These are phyloP conservation scores for Andinoacara biseriatus DNA, from an alignment of 2,113 vertebrate genomes.

Conservation along the genomic window DNA sequence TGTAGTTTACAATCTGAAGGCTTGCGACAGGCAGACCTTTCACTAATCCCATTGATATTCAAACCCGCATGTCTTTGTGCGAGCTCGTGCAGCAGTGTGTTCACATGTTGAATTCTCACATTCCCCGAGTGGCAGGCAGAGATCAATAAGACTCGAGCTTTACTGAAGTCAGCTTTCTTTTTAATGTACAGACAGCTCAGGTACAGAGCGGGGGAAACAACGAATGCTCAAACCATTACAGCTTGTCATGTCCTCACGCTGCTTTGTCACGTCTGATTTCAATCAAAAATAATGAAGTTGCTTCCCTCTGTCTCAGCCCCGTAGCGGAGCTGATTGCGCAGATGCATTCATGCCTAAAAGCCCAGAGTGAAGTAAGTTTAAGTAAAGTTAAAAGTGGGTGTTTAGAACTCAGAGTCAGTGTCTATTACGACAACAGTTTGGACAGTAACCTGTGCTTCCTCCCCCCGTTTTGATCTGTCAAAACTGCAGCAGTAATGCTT, in stretches of 20 bases:
- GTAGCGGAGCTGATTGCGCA: not conserved
- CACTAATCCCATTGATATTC: conserved; percentile 63
- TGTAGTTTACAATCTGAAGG: conserved; percentile 53
- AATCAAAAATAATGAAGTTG: conserved; percentile 50
- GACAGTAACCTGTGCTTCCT: not conserved
- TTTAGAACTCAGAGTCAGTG: not conserved
- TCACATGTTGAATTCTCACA: conserved; percentile 34
- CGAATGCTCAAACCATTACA: not conserved
- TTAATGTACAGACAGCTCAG: conserved; percentile 36
- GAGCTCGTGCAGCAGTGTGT: not conserved
- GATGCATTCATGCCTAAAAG: not conserved
- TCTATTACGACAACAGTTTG: not conserved
- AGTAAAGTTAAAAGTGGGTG: not conserved
- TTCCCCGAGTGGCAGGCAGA: conserved; percentile 8
- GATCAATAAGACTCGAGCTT: conserved; percentile 49
- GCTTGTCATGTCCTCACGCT: conserved; percentile 21
- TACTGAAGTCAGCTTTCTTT: conserved; percentile 34
- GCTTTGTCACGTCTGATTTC: conserved; percentile 40
- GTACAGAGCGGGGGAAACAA: conserved; percentile 1
- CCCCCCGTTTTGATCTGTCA: not conserved
- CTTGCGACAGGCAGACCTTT: conserved; percentile 70
- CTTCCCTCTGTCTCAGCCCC: not conserved
- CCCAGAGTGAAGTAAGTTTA: not conserved
- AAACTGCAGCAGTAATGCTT: not conserved
- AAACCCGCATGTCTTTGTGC: not conserved